Evolutionary conservation across 2,888 invertebrate species (phyloP), one percentile per base, ranked within the genome.

Genomic region (Trichogramma dendrolimi): DNA sequence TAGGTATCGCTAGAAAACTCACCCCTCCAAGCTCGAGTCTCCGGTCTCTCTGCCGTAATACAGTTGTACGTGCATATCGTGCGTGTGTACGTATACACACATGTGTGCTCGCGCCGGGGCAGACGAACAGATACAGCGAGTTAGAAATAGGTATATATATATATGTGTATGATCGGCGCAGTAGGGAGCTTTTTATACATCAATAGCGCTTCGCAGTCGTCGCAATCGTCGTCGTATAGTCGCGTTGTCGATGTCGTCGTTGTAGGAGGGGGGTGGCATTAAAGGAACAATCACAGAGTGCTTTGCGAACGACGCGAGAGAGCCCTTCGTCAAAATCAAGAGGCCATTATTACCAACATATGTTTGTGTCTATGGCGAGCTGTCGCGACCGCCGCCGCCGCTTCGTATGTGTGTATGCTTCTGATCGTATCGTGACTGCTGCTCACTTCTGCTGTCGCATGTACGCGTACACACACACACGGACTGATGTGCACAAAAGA

Each of bases 341-440:
- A 75, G 76, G 71, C 75, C 73, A 72, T 77, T 72, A 77, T 78
- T 76, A 77, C 69, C 73, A 71, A 72, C 78, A 78, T 78, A 78
- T 78, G 78, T 73, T 74, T 72, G 70, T 69, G 71, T 71, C 71
- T 69, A 40, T 2, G 27, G 27, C 27, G 27, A 27, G 27, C 27
- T 27, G 27, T 27, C 27, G 27, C 27, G 27, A 27, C 27, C 27
- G 27, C 14, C 14, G 27, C 14, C 14, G 14, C 27, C 27, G 27
- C 27, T 27, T 27, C 27, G 27, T 27, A 27, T 27, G 27, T 27
- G 3, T 3, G 1, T 1, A 1, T 14, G 2, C 27, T 27, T 52
- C 51, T 73, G 76, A 77, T 76, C 71, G 71, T 75, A 75, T 77
- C 77, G 73, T 71, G 70, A 70, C 71, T 60, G 27, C 38, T 10